A percentile compares a stretch with the other conserved stretches of the same genome.
Evolutionary conservation across 2,113 vertebrate species (phyloP).

Genomic region (Leptodactylus fuscus): DNA sequence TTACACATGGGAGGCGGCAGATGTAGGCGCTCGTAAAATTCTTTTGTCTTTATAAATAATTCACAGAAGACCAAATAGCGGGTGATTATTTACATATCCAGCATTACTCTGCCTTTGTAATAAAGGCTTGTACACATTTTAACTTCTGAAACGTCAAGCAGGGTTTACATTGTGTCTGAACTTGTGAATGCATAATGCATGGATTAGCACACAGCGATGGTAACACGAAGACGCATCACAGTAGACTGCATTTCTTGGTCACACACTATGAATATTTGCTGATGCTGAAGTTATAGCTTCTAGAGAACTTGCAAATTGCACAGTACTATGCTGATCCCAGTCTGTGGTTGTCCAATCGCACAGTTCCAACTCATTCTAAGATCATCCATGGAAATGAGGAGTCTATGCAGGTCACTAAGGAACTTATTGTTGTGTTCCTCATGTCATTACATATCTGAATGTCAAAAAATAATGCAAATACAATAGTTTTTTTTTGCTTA

Average conservation of each 20-base stretch:
- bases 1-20: not conserved
- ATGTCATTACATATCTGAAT: not conserved
- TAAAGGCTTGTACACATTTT: not conserved
- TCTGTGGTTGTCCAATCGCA: not conserved
- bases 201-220: not conserved
- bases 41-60: slow-evolving; percentile 4
- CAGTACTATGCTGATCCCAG: not conserved
- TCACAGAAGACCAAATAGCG: not conserved
- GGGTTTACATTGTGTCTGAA: not conserved
- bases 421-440: not conserved
- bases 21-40: not conserved
- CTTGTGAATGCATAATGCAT: not conserved
- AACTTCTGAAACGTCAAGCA: not conserved
- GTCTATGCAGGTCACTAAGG: not conserved
- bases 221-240: not conserved
- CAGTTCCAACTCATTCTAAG: not conserved
- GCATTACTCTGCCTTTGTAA: not conserved
- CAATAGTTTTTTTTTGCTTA: too few relatives aligned
- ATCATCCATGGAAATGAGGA: not conserved
- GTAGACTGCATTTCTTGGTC: not conserved
- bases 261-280: not conserved
- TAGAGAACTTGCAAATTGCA: not conserved
- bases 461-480: too few relatives aligned
- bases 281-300: not conserved
- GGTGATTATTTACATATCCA: slow-evolving; percentile 5